phyloP scores from a whole-genome alignment of 2,888 invertebrate species.

The Cosmorhoe ocellata region DNA sequence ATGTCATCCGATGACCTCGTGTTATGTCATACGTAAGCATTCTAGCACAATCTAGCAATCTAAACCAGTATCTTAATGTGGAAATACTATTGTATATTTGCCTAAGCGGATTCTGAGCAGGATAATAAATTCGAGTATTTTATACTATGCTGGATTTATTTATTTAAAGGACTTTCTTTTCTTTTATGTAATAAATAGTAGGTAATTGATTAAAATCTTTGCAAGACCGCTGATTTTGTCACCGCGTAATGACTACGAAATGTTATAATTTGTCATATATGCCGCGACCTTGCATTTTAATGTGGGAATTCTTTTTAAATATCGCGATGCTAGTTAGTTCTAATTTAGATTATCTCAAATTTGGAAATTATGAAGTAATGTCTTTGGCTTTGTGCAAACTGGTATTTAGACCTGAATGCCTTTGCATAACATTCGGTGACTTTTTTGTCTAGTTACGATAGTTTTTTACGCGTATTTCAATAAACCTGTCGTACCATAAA shows the following conservation, averaged over 20 bases:
- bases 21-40: constrained; percentile 50
- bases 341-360: constrained; percentile 63
- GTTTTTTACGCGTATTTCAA: background rate
- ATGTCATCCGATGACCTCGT: constrained; percentile 38
- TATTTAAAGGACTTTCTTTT: too few species aligned
- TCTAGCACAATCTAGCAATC: constrained; percentile 30
- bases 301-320: constrained; percentile 66
- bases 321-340: constrained; percentile 50
- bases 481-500: constrained; percentile 2
- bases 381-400: constrained; percentile 45
- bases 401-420: constrained; percentile 29
- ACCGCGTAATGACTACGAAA: constrained; percentile 14
- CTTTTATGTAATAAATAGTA: background rate
- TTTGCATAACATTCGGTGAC: constrained; percentile 33
- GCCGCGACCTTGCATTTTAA: constrained; percentile 62
- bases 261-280: constrained; percentile 26
- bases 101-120: background rate
- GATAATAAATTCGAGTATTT: background rate
- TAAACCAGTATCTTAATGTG: constrained; percentile 9
- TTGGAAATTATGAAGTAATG: constrained; percentile 51
- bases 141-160: too few species aligned
- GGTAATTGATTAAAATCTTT: background rate
- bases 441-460: constrained; percentile 38
- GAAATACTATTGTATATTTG: background rate
- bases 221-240: constrained; percentile 13